Conservation (phyloP, 2,113 vertebrate species). For the Callospermophilus lateralis region DNA sequence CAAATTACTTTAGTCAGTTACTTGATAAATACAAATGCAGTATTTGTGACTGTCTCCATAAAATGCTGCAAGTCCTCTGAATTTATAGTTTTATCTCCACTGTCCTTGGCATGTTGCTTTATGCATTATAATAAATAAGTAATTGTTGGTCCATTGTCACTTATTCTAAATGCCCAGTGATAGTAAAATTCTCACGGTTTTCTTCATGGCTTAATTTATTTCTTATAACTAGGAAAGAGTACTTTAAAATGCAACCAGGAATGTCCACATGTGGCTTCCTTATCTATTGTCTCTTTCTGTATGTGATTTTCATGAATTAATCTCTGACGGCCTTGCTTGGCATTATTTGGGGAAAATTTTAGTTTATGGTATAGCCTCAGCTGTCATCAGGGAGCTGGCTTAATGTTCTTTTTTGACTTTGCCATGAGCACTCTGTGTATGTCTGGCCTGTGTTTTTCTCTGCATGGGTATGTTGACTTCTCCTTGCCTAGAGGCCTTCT, state of each 20-base stretch:
- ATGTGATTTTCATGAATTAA: not conserved
- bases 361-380: conserved; percentile 13
- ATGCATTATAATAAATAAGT: not conserved
- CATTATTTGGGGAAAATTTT: conserved; percentile 3
- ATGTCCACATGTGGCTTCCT: not conserved
- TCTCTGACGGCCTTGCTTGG: conserved; percentile 5
- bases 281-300: not conserved
- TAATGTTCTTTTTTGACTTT: not conserved
- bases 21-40: conserved; percentile 23
- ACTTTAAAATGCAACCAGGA: not conserved
- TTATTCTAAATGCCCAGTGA: not conserved
- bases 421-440: not conserved
- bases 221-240: not conserved
- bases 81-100: not conserved
- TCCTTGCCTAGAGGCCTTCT: conserved; percentile 18
- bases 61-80: not conserved
- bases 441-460: conserved; percentile 33
- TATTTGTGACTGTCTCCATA: not conserved
- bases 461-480: not conserved
- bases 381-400: not conserved
- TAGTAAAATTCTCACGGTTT: conserved; percentile 16
- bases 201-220: conserved; percentile 42
- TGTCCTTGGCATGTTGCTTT: not conserved
- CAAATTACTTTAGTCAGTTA: not conserved
- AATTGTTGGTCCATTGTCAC: not conserved